Evolutionary conservation across 2,113 vertebrate genomes (phyloP).

Genomic region (Datnioides undecimradiatus): DNA sequence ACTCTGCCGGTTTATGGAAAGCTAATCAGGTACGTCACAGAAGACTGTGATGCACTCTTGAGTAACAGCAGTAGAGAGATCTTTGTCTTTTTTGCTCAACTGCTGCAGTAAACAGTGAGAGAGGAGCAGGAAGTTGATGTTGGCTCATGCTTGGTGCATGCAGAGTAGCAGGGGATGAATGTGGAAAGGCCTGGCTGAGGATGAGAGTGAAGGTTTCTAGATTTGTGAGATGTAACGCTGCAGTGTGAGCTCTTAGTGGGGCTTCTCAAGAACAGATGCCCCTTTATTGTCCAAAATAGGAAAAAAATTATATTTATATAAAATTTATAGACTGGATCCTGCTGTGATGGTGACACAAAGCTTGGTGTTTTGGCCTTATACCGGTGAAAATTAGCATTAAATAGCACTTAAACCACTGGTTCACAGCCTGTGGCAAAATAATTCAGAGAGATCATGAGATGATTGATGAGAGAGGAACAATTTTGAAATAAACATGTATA

Average conservation of each 20-base stretch:
- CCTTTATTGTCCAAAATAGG: conserved; percentile 35
- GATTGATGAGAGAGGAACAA: background rate
- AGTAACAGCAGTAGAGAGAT: conserved; percentile 13
- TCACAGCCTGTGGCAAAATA: background rate
- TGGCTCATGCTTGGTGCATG: conserved; percentile 17
- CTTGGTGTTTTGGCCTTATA: background rate
- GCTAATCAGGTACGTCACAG: conserved; percentile 4
- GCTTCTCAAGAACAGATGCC: conserved; percentile 29
- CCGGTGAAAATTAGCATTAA: no score
- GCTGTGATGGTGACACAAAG: conserved; percentile 9
- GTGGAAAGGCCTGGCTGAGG: conserved; percentile 56
- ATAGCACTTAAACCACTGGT: background rate
- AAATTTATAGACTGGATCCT: conserved; percentile 55
- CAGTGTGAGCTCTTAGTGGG: conserved; percentile 44
- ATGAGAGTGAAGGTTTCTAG: conserved; percentile 55
- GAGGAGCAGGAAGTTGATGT: conserved; percentile 53
- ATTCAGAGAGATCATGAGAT: background rate
- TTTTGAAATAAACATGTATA: no score
- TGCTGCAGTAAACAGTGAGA: conserved; percentile 23
- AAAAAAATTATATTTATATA: no score
- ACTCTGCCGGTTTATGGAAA: conserved; percentile 11
- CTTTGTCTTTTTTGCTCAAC: conserved; percentile 1
- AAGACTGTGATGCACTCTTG: background rate
- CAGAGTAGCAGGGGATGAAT: conserved; percentile 23
- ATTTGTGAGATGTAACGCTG: conserved; percentile 60